phyloP scores from a whole-genome alignment of 1,140 invertebrate genomes.

The Aphaenogaster ashmeadi region DNA sequence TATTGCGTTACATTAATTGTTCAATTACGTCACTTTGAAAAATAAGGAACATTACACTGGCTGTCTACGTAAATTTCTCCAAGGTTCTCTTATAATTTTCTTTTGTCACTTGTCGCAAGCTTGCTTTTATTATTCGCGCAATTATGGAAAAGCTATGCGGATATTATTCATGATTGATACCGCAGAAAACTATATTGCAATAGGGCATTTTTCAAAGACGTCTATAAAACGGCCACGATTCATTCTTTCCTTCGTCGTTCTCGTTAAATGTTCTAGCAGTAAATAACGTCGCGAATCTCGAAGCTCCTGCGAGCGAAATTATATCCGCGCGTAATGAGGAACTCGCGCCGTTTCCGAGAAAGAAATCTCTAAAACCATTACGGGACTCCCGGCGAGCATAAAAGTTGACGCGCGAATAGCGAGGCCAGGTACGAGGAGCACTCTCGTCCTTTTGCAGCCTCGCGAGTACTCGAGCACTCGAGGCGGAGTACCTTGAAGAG shows the following conservation, averaged over 20 bases:
- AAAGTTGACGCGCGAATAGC: constrained; percentile 40
- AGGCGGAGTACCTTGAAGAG: constrained; percentile 34
- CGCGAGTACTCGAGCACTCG: constrained; percentile 31
- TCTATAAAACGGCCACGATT: background rate
- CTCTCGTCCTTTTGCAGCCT: constrained; percentile 40
- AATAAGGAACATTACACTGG: background rate
- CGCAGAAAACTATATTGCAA: background rate
- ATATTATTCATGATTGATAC: background rate
- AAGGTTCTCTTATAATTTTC: background rate
- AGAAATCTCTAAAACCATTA: constrained; percentile 64
- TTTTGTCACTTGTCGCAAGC: background rate
- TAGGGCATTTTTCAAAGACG: background rate
- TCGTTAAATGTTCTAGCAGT: background rate
- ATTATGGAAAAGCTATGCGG: background rate
- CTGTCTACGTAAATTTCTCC: background rate
- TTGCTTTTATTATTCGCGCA: background rate
- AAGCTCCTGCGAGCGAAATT: constrained; percentile 28
- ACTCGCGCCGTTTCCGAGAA: constrained; percentile 45
- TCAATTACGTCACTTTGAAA: background rate
- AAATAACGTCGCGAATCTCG: constrained; percentile 25
- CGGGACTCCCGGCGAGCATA: constrained; percentile 33
- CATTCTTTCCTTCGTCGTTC: background rate
- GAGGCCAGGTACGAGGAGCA: constrained; percentile 1
- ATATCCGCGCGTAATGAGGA: constrained; percentile 38
- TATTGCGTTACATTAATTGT: background rate